These are phyloP conservation scores for Phasianus colchicus DNA, from an alignment of 2,113 vertebrate genomes.

Conservation along the genomic window DNA sequence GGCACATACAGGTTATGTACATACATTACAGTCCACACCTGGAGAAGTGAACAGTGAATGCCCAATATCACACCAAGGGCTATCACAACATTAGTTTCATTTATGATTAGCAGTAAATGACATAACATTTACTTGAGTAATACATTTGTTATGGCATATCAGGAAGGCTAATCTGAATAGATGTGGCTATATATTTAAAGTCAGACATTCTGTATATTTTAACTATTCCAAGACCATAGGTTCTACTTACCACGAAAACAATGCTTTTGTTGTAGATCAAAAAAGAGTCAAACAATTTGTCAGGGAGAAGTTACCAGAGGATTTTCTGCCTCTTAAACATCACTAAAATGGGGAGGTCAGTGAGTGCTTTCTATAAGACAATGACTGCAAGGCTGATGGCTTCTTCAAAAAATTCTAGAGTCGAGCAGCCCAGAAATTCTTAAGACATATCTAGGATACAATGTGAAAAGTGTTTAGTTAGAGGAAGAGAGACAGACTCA, in stretches of 20 bases:
- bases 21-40: background rate
- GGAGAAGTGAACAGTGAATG: background rate
- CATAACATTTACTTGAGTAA: background rate
- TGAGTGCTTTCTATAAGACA: background rate
- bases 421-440: background rate
- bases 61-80: background rate
- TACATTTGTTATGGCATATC: background rate
- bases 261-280: background rate
- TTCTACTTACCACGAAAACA: background rate
- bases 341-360: background rate
- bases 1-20: background rate
- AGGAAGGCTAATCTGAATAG: background rate
- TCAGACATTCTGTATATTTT: background rate
- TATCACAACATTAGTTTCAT: background rate
- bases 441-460: background rate
- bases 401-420: constrained; percentile 15
- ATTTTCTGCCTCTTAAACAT: background rate
- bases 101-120: background rate
- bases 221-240: background rate
- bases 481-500: background rate
- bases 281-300: background rate
- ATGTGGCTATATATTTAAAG: background rate
- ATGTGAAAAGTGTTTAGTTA: background rate
- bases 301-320: background rate
- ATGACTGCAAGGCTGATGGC: background rate